These are phyloP conservation scores for Megamerina dolium DNA, from an alignment of 2,888 invertebrate genomes.

Conservation along the genomic window DNA sequence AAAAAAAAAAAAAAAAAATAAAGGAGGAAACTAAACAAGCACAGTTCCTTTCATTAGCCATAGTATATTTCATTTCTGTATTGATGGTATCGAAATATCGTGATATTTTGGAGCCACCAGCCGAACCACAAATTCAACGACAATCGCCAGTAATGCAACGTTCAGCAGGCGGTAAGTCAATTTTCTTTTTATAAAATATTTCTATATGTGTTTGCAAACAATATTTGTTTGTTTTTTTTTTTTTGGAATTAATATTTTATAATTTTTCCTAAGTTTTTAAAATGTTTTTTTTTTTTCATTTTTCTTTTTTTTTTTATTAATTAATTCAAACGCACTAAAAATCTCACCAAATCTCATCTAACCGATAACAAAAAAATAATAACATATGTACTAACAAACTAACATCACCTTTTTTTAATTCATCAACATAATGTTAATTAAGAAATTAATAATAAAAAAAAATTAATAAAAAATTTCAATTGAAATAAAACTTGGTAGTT, in stretches of 20 bases:
- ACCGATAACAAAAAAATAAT: not conserved
- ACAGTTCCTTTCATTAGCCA: constrained; percentile 96
- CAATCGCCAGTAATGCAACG: constrained; percentile 54
- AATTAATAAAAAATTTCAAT: constrained; percentile 8
- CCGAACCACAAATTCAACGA: constrained; percentile 62
- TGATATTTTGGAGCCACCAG: constrained; percentile 94
- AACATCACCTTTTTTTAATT: constrained; percentile 5
- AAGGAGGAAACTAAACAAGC: constrained; percentile 99
- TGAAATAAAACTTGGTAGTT: constrained; percentile 8
- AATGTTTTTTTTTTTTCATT: constrained; percentile 5
- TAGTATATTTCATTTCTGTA: constrained; percentile 99
- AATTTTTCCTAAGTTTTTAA: constrained; percentile 4
- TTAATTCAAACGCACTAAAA: constrained; percentile 18
- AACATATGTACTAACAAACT: too few relatives aligned
- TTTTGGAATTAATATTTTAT: not conserved
- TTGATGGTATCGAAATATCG: constrained; percentile 99
- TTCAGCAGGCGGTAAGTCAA: constrained; percentile 45
- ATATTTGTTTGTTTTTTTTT: constrained; percentile 2
- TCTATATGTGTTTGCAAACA: constrained; percentile 1
- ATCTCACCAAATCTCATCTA: constrained; percentile 16
- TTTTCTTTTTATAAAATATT: not conserved
- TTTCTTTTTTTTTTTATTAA: constrained; percentile 6
- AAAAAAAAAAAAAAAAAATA: too few relatives aligned
- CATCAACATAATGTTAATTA: constrained; percentile 5
- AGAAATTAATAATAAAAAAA: constrained; percentile 5